Evolutionary conservation across 2,113 vertebrate species (phyloP).

Genomic region (Hydrolagus affinis): DNA sequence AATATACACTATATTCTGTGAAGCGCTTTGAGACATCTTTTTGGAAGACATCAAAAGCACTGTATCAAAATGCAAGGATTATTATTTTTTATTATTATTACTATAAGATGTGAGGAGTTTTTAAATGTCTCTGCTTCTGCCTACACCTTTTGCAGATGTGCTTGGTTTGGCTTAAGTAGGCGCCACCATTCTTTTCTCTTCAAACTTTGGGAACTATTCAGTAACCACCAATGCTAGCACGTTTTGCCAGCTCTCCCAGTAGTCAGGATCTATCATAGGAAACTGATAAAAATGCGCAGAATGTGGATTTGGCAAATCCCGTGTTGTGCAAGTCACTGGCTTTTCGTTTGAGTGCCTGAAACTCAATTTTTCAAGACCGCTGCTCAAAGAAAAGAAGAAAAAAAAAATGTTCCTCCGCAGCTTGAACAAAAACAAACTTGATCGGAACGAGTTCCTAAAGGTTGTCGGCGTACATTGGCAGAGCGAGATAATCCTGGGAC

Average conservation of each 20-base stretch:
- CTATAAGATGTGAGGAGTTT: too few species aligned
- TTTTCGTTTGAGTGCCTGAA: constrained; percentile 10
- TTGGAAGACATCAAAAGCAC: too few species aligned
- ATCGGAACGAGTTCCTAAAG: not conserved
- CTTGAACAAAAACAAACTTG: not conserved
- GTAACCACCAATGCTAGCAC: not conserved
- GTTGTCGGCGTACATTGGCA: not conserved
- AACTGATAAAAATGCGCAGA: constrained; percentile 10
- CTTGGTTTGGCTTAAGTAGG: not conserved
- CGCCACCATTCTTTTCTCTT: not conserved
- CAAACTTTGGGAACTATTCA: constrained; percentile 12
- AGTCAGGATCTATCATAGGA: not conserved
- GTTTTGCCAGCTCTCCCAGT: not conserved
- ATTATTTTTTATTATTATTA: too few species aligned
- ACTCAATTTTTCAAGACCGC: not conserved
- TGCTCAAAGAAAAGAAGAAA: constrained; percentile 12
- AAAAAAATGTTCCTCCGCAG: not conserved
- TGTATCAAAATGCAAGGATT: too few species aligned
- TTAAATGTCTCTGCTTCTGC: too few species aligned
- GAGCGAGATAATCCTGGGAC: not conserved
- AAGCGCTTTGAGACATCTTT: too few species aligned
- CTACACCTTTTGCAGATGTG: not conserved
- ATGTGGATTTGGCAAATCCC: constrained; percentile 15
- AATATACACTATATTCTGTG: too few species aligned
- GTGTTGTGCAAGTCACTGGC: not conserved